Evolutionary conservation across 2,797 vertebrate species (phyloP).

Genomic region (Amblyraja radiata): DNA sequence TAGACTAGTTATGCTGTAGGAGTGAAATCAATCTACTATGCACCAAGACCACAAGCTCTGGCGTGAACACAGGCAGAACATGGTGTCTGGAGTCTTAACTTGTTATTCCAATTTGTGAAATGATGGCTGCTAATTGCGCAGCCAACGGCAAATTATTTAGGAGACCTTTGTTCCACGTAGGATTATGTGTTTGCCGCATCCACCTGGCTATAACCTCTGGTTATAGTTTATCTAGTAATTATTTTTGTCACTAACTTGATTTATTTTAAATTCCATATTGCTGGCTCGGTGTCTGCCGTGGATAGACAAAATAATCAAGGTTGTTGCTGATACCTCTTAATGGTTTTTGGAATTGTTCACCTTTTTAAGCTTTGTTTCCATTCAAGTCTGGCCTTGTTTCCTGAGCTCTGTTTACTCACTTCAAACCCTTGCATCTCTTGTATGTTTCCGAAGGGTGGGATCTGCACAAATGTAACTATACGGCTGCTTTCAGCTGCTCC

Average conservation of each 20-base stretch:
- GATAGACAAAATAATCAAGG: neutral
- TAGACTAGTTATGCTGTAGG: too few relatives aligned
- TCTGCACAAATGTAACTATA: neutral
- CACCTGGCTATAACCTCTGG: neutral
- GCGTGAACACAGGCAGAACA: neutral
- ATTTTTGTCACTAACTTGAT: neutral
- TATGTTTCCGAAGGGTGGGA: slow-evolving; percentile 6
- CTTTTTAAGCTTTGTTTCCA: slow-evolving; percentile 16
- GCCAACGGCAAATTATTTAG: neutral
- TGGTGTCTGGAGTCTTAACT: neutral
- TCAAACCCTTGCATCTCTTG: neutral
- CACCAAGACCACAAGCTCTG: neutral
- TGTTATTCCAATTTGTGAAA: slow-evolving; percentile 8
- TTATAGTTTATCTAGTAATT: neutral
- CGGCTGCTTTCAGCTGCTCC: neutral
- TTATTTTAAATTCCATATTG: neutral
- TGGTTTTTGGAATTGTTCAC: neutral
- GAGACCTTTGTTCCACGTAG: neutral
- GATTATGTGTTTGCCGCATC: slow-evolving; percentile 10
- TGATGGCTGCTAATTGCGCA: neutral
- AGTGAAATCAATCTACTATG: neutral
- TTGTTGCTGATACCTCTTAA: neutral
- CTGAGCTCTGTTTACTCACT: neutral
- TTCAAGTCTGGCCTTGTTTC: slow-evolving; percentile 14
- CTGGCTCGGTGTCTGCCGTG: neutral